Evolutionary conservation across 1,140 invertebrate genomes (phyloP).

Genomic region (Psix sp.): DNA sequence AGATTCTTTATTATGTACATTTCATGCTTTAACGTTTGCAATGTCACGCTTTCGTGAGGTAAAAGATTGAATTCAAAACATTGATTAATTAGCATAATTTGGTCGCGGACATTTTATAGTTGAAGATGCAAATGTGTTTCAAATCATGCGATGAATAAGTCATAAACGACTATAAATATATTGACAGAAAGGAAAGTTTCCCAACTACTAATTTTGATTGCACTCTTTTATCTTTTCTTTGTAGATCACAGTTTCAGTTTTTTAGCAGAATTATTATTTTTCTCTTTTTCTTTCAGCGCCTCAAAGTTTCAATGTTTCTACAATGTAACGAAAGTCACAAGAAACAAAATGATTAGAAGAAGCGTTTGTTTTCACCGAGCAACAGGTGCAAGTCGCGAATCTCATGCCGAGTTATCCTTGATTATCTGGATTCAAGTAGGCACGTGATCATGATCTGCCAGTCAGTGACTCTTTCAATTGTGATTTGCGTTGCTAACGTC

Average conservation of each 20-base stretch:
- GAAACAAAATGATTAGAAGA: conserved; percentile 22
- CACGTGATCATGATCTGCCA: conserved; percentile 28
- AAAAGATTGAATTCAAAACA: conserved; percentile 29
- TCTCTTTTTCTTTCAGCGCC: too few relatives aligned
- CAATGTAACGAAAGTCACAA: background rate
- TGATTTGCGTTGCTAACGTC: conserved; percentile 45
- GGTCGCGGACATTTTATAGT: conserved; percentile 23
- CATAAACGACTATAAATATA: too few relatives aligned
- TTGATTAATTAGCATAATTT: conserved; percentile 27
- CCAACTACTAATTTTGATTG: too few relatives aligned
- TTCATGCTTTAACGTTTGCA: conserved; percentile 25
- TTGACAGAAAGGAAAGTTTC: too few relatives aligned
- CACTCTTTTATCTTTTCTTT: too few relatives aligned
- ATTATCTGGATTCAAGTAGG: conserved; percentile 42
- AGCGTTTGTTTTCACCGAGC: conserved; percentile 40
- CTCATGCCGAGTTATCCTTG: conserved; percentile 29
- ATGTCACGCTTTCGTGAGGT: conserved; percentile 49
- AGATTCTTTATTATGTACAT: conserved; percentile 14
- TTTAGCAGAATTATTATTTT: too few relatives aligned
- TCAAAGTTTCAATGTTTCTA: too few relatives aligned
- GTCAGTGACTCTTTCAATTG: conserved; percentile 15
- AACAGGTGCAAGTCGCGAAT: conserved; percentile 52
- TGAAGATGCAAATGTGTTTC: conserved; percentile 13
- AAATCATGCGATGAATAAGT: background rate
- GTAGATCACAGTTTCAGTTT: too few relatives aligned